phyloP scores from a whole-genome alignment of 23 tunicate species.

The Styela plicata region DNA sequence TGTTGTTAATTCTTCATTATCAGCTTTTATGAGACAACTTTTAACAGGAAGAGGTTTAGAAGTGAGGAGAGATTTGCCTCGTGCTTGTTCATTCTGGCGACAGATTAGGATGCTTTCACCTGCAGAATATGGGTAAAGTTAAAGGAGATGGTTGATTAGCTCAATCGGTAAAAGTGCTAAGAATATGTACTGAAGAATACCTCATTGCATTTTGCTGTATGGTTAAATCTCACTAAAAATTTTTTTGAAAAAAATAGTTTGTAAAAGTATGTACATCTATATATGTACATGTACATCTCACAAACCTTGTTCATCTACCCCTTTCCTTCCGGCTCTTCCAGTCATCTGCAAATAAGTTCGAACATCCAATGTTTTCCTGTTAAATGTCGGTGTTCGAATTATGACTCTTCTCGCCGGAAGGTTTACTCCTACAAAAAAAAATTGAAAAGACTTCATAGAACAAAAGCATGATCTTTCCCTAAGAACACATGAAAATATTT shows the following conservation, averaged over 20 bases:
- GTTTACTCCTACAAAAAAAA: slow-evolving; percentile 68
- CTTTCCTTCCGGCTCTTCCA: slow-evolving; percentile 99
- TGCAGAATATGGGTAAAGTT: too few species aligned
- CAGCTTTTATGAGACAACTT: slow-evolving; percentile 56
- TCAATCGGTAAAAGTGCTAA: too few species aligned
- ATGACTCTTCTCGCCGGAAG: slow-evolving; percentile 96
- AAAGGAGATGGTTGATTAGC: too few species aligned
- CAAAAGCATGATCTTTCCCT: too few species aligned
- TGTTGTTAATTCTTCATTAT: slow-evolving; percentile 30
- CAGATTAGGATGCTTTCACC: slow-evolving; percentile 91
- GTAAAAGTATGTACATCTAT: too few species aligned
- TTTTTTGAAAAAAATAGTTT: too few species aligned
- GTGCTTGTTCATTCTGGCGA: slow-evolving; percentile 40
- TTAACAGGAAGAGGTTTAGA: slow-evolving; percentile 44
- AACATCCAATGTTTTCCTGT: slow-evolving; percentile 47
- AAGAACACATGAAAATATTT: too few species aligned
- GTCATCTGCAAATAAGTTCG: slow-evolving; percentile 88
- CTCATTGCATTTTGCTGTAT: background rate
- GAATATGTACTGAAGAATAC: background rate
- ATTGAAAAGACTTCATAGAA: too few species aligned
- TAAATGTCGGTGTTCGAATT: slow-evolving; percentile 91
- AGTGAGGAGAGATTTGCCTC: slow-evolving; percentile 40
- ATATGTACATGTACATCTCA: too few species aligned
- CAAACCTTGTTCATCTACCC: slow-evolving; percentile 71
- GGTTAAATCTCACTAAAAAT: background rate